Evolutionary conservation across 2,113 vertebrate genomes (phyloP), one percentile per base, ranked within the genome.

Genomic region (Leptobrachium ailaonicum): DNA sequence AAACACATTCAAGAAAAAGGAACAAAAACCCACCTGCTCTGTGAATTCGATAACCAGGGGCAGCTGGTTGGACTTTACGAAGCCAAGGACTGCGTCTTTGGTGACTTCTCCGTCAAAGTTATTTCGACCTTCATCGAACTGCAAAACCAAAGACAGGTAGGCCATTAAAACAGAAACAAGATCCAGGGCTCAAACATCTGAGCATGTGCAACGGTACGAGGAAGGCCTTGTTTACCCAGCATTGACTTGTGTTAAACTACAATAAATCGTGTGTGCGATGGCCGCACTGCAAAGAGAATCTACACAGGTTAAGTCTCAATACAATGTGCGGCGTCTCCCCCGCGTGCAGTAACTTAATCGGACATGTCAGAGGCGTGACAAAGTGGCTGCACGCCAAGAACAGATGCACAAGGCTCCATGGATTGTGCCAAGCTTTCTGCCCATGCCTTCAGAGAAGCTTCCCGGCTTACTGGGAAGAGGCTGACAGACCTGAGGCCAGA

Each of bases 11-110:
- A 2, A 43, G 14, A 43, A 60, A 9, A 43, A 14, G 43, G 6
- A 4, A 44, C 14, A 64, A 75, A 50, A 54, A 1, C 32, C 64
- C 87, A 99, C 98, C 97, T 99, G 98, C 82, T 99, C 98, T 0
- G 98, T 99, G 88, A 99, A 99, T 90, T 99, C 98, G 0, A 99
- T 98, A 87, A 99, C 97, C 84, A 99, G 90, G 20, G 98, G 98
- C 76, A 99, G 88, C 75, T 98, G 95, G 88, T 99, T 99, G 82
- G 94, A 85, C 88, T 95, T 98, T 89, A 99, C 90, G 84, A 99
- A 99, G 81, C 88, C 90, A 85, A 96, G 76, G 32, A 99, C 86
- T 1, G 90, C 92, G 6, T 98, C 96, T 84, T 96, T 98, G 67
- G 87, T 96, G 82, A 96, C 5, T 54, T 98, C 96, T 4, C 96